phyloP scores from a whole-genome alignment of 2,797 vertebrate genomes.

The Eidolon dupreanum region DNA sequence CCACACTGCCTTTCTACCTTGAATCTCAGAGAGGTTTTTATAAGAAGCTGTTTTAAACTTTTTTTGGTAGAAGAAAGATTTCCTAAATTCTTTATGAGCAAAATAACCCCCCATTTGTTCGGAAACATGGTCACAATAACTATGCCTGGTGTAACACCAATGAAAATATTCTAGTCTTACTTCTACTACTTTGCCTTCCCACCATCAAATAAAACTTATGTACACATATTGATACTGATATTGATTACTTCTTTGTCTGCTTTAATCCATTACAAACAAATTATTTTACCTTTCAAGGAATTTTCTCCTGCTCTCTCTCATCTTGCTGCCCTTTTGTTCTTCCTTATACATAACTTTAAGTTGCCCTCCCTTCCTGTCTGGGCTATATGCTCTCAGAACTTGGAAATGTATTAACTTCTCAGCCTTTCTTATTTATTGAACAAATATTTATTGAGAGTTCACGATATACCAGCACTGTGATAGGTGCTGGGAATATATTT shows the following conservation, averaged over 20 bases:
- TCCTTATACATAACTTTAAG: background rate
- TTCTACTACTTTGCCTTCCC: background rate
- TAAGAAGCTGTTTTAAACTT: background rate
- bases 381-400: background rate
- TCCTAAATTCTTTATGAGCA: background rate
- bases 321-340: background rate
- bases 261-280: background rate
- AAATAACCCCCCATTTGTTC: background rate
- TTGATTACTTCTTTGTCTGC: background rate
- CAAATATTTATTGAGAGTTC: background rate
- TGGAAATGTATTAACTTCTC: background rate
- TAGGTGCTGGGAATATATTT: background rate
- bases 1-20: background rate
- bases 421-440: background rate
- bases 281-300: background rate
- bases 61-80: background rate
- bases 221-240: background rate
- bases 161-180: background rate
- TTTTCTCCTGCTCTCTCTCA: background rate
- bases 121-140: background rate
- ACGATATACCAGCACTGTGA: background rate
- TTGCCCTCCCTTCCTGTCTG: background rate
- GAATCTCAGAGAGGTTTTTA: background rate
- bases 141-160: background rate
- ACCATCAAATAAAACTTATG: background rate